Percentiles rank a stretch among this genome's conserved stretches.
phyloP scores from a whole-genome alignment of 2,888 invertebrate species.

The Drosophila mimica region DNA sequence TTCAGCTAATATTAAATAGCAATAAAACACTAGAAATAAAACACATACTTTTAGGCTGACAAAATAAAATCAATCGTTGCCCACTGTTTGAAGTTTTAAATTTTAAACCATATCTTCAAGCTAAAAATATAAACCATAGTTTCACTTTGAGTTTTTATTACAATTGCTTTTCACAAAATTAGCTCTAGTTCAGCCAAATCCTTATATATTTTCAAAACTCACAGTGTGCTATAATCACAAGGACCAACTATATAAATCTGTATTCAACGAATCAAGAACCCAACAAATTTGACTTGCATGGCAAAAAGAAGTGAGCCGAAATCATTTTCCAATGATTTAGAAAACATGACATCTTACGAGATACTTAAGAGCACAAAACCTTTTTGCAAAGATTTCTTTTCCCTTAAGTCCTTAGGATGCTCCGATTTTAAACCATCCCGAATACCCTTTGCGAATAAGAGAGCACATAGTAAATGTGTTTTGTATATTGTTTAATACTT shows the following conservation, averaged over 20 bases:
- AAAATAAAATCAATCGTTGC: background rate
- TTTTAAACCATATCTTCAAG: background rate
- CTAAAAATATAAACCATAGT: background rate
- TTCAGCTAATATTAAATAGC: background rate
- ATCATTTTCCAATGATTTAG: background rate
- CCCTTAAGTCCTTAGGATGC: background rate
- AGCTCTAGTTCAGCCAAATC: background rate
- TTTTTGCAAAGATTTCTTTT: background rate
- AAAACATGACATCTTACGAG: background rate
- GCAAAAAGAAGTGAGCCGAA: too few species aligned
- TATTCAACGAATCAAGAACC: background rate
- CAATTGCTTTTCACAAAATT: background rate
- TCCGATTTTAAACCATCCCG: background rate
- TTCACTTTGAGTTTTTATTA: too few species aligned
- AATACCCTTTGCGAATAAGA: background rate
- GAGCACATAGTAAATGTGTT: conserved; percentile 20
- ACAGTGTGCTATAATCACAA: background rate
- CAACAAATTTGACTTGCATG: too few species aligned
- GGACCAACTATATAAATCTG: background rate
- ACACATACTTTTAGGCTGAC: background rate
- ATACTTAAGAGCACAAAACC: background rate
- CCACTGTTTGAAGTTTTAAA: background rate
- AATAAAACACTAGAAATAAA: background rate
- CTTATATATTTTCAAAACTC: background rate
- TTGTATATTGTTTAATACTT: conserved; percentile 66